Evolutionary conservation across 2,113 vertebrate species (phyloP).

Genomic region (Corapipo altera): DNA sequence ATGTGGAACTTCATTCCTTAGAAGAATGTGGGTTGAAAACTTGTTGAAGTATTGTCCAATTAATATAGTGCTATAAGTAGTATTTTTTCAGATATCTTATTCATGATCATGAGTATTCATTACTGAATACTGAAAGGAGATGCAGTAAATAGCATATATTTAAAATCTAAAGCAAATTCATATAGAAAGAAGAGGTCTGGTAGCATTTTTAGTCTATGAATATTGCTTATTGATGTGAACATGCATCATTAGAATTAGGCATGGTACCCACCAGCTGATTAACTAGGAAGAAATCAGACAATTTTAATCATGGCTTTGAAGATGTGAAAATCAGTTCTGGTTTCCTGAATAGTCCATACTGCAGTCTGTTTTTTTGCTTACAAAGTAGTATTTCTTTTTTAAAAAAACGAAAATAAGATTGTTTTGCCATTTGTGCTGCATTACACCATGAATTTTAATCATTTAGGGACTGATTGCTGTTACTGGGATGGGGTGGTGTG

Average conservation of each 20-base stretch:
- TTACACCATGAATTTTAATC: not conserved
- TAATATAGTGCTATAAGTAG: not conserved
- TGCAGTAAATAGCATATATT: constrained; percentile 58
- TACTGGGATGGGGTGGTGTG: accelerated
- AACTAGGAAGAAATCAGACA: constrained; percentile 80
- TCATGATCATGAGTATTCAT: constrained; percentile 73
- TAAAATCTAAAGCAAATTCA: constrained; percentile 77
- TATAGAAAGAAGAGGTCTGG: constrained; percentile 82
- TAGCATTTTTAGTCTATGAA: constrained; percentile 85
- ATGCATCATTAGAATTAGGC: constrained; percentile 85
- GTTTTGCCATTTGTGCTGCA: not conserved
- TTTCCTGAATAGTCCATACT: not conserved
- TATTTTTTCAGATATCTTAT: not conserved
- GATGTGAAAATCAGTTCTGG: not conserved
- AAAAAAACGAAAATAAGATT: not conserved
- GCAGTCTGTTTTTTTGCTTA: not conserved
- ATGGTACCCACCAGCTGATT: constrained; percentile 79
- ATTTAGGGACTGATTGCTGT: not conserved
- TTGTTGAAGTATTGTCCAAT: not conserved
- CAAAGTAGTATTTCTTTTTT: not conserved
- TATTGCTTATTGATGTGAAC: constrained; percentile 80
- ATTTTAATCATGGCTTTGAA: constrained; percentile 49
- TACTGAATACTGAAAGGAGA: constrained; percentile 69
- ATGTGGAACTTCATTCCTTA: not conserved
- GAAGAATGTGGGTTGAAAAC: not conserved